A percentile compares a stretch with the other conserved stretches of the same genome.
phyloP scores from a whole-genome alignment of 2,888 invertebrate species.

The Coelinius sp. region DNA sequence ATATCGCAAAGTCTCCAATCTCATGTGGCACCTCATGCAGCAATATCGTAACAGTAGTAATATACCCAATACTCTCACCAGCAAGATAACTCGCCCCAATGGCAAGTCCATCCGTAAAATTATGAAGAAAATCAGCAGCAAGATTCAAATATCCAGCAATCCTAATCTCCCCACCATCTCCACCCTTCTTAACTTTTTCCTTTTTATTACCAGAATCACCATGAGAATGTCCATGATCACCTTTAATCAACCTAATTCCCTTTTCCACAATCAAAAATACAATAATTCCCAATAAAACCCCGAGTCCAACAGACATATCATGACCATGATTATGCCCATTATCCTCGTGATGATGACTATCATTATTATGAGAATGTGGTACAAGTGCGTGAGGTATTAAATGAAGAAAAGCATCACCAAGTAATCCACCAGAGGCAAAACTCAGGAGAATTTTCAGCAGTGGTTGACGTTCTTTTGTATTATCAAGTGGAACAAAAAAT shows the following conservation, averaged over 20 bases:
- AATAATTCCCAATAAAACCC: conserved; percentile 94
- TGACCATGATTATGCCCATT: conserved; percentile 69
- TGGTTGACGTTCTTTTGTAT: conserved; percentile 86
- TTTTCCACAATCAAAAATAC: conserved; percentile 96
- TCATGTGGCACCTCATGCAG: conserved; percentile 99
- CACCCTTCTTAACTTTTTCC: conserved; percentile 42
- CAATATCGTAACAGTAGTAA: conserved; percentile 96
- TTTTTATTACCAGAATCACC: conserved; percentile 39
- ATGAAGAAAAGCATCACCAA: conserved; percentile 99
- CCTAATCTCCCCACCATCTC: conserved; percentile 75
- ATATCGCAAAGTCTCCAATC: conserved; percentile 99
- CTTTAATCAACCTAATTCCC: conserved; percentile 88
- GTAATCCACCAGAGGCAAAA: conserved; percentile 94
- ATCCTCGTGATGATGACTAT: conserved; percentile 73
- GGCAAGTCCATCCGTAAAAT: conserved; percentile 99
- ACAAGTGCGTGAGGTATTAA: conserved; percentile 95
- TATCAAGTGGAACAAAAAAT: conserved; percentile 93
- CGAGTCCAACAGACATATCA: conserved; percentile 93
- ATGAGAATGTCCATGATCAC: conserved; percentile 76
- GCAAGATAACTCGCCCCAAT: conserved; percentile 98
- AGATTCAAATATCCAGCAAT: conserved; percentile 96
- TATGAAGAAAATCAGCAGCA: conserved; percentile 98
- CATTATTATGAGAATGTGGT: conserved; percentile 71
- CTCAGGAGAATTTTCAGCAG: conserved; percentile 91
- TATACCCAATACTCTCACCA: conserved; percentile 86